Evolutionary conservation across 2,113 vertebrate species (phyloP).

Genomic region (Vulpes vulpes): DNA sequence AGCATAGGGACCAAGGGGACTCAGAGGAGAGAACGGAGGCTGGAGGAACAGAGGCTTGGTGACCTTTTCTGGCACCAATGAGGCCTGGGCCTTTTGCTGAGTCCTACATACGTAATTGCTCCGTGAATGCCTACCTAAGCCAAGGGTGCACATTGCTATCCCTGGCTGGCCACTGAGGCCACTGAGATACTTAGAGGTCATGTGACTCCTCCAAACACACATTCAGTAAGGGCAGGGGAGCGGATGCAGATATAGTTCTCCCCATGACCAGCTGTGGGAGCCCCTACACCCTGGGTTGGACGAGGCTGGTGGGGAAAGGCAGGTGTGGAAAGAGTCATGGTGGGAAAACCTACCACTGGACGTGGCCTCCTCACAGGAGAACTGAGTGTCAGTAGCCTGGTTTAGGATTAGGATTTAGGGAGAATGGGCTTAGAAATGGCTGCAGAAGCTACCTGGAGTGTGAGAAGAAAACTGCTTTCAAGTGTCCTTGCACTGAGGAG

Average conservation of each 20-base stretch:
- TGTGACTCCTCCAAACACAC: background rate
- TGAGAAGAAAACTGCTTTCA: background rate
- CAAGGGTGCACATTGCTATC: background rate
- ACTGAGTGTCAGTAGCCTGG: background rate
- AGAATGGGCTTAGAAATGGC: background rate
- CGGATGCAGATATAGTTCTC: fast-evolving
- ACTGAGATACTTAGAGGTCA: background rate
- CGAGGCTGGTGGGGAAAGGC: background rate
- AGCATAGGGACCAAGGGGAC: background rate
- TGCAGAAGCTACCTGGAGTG: background rate
- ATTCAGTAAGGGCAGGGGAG: fast-evolving
- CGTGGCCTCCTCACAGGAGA: background rate
- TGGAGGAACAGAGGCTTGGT: background rate
- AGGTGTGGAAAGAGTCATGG: too few species aligned
- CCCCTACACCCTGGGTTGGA: background rate
- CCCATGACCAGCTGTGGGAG: fast-evolving
- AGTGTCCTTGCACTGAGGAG: background rate
- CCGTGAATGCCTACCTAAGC: too few species aligned
- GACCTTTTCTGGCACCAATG: fast-evolving
- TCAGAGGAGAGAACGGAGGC: background rate
- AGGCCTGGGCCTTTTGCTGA: background rate
- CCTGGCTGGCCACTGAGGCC: background rate
- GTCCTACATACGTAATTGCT: too few species aligned
- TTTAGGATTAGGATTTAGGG: background rate
- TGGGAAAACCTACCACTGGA: background rate